phyloP scores from a whole-genome alignment of 2,113 vertebrate genomes.

The Rhinolophus ferrumequinum region DNA sequence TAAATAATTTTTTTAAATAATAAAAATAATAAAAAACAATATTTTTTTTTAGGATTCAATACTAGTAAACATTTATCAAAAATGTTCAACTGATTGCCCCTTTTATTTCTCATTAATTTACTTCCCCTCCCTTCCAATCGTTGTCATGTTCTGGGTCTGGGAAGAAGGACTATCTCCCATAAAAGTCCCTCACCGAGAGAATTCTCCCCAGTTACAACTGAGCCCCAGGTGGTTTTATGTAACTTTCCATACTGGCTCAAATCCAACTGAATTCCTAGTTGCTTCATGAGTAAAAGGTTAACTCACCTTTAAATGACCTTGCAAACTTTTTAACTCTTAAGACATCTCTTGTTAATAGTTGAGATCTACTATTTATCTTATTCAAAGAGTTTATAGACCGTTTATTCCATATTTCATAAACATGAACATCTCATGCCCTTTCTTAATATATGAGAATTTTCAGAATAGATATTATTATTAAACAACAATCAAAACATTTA shows the following conservation, averaged over 20 bases:
- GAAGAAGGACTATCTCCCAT: background rate
- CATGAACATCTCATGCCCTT: background rate
- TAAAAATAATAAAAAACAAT: too few relatives aligned
- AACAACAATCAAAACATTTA: slow-evolving; percentile 9
- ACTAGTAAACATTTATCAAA: background rate
- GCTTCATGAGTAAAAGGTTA: slow-evolving; percentile 16
- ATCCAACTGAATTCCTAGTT: background rate
- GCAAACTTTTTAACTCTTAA: background rate
- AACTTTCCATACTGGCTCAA: background rate
- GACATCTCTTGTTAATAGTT: slow-evolving; percentile 23
- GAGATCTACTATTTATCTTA: background rate
- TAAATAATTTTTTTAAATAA: too few relatives aligned
- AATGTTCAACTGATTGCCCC: background rate
- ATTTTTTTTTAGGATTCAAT: background rate
- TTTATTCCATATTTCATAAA: background rate
- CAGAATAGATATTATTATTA: background rate
- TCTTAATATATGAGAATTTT: slow-evolving; percentile 19
- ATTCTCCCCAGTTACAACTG: background rate
- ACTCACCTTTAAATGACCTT: background rate
- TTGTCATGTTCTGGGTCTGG: background rate
- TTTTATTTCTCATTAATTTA: background rate
- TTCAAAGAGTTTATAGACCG: background rate
- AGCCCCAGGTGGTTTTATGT: background rate
- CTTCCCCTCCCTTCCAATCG: background rate
- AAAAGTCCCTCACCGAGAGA: background rate